These are phyloP conservation scores for Labeo catla DNA, from an alignment of 2,113 vertebrate genomes.

Conservation along the genomic window DNA sequence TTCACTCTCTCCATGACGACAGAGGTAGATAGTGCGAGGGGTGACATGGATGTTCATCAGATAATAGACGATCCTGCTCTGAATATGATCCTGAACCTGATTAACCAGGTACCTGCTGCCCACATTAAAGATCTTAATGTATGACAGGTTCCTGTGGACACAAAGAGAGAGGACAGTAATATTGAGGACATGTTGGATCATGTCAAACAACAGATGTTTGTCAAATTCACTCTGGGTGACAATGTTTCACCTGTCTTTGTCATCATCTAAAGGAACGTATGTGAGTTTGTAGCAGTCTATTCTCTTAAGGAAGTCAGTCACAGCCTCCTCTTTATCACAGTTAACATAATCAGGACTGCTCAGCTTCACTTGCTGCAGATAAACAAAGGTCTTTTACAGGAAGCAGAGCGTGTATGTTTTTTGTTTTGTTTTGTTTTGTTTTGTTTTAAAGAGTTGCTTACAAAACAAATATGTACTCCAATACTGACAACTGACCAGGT, in stretches of 20 bases:
- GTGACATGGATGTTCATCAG: constrained; percentile 95
- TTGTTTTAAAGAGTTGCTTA: not conserved
- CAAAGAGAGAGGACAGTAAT: constrained; percentile 11
- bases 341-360: constrained; percentile 86
- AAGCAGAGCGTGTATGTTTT: not conserved
- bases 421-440: no score
- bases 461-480: not conserved
- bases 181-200: no score
- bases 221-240: not conserved
- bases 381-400: not conserved
- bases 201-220: not conserved
- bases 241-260: constrained; percentile 82
- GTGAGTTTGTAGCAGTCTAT: constrained; percentile 87
- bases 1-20: constrained; percentile 89
- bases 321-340: constrained; percentile 85
- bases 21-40: constrained; percentile 87
- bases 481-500: not conserved
- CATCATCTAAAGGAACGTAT: constrained; percentile 85
- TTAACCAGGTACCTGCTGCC: constrained; percentile 89
- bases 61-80: constrained; percentile 91
- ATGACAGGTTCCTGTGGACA: constrained; percentile 80
- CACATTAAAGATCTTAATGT: constrained; percentile 94
- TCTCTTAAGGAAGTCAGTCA: constrained; percentile 87
- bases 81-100: constrained; percentile 89
- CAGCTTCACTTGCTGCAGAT: constrained; percentile 87